phyloP scores from a whole-genome alignment of 2,888 invertebrate species.

The Onchidella celtica region DNA sequence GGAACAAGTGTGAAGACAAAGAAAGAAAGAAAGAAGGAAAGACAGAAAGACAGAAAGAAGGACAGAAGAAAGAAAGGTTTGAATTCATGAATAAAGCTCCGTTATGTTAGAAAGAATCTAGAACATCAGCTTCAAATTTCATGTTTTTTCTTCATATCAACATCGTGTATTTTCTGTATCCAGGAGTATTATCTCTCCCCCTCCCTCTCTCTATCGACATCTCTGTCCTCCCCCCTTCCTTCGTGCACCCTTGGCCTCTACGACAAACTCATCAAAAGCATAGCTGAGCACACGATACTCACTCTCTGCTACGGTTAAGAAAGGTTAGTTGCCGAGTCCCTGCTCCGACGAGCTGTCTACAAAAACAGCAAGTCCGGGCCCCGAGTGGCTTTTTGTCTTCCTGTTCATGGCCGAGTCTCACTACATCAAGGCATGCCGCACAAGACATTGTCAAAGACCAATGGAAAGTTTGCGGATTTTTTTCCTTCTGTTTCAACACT shows the following conservation, averaged over 20 bases:
- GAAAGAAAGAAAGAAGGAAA: conserved; percentile 9
- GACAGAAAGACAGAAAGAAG: background rate
- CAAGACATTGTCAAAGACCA: background rate
- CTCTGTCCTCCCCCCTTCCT: too few relatives aligned
- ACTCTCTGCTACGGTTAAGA: background rate
- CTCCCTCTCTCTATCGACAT: too few relatives aligned
- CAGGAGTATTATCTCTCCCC: too few relatives aligned
- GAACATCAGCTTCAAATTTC: too few relatives aligned
- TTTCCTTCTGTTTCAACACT: too few relatives aligned
- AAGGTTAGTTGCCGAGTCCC: conserved; percentile 13
- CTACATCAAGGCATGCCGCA: background rate
- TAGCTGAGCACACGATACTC: conserved; percentile 1
- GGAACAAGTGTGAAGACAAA: background rate
- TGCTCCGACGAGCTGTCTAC: background rate
- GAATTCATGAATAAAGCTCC: background rate
- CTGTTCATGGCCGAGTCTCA: background rate
- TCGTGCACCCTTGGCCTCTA: conserved; percentile 1
- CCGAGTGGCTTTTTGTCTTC: too few relatives aligned
- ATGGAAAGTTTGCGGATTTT: too few relatives aligned
- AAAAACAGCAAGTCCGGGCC: background rate
- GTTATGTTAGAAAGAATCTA: too few relatives aligned
- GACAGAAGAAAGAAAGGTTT: background rate
- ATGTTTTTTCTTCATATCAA: too few relatives aligned
- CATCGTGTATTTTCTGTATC: too few relatives aligned
- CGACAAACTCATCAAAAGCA: conserved; percentile 20